Conservation (phyloP, 2,113 vertebrate species). For the Esox niger region DNA sequence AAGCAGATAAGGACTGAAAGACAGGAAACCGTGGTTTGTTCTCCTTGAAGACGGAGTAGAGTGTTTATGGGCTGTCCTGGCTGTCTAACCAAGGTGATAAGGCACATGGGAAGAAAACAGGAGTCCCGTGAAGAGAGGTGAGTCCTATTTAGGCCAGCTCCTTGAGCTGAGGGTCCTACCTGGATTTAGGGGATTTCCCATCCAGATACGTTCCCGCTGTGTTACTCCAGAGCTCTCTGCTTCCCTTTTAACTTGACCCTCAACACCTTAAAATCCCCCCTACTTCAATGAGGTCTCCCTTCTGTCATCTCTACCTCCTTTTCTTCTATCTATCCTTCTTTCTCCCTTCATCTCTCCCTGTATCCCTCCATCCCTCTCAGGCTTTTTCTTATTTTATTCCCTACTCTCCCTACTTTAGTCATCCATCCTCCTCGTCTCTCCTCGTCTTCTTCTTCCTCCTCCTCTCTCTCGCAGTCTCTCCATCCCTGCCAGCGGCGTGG, state of each 20-base stretch:
- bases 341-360: not conserved
- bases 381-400: not conserved
- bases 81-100: too few species aligned
- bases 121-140: not conserved
- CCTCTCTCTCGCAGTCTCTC: constrained; percentile 21
- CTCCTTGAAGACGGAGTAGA: constrained; percentile 28
- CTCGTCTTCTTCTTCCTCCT: constrained; percentile 27
- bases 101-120: constrained; percentile 18
- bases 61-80: constrained; percentile 25
- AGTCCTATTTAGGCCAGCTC: constrained; percentile 26
- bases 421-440: too few species aligned
- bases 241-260: constrained; percentile 47
- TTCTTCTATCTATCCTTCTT: too few species aligned
- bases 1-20: constrained; percentile 37
- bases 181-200: constrained; percentile 41
- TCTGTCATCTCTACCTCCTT: not conserved
- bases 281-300: not conserved
- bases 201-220: constrained; percentile 15
- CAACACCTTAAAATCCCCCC: constrained; percentile 37
- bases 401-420: constrained; percentile 12
- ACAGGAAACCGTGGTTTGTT: constrained; percentile 6
- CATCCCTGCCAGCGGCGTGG: too few species aligned
- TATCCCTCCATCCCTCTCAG: not conserved
- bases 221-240: constrained; percentile 2
- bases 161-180: constrained; percentile 31